Base-by-base conservation (phyloP, 2,888 invertebrate genomes). In the Amiota mariae region DNA sequence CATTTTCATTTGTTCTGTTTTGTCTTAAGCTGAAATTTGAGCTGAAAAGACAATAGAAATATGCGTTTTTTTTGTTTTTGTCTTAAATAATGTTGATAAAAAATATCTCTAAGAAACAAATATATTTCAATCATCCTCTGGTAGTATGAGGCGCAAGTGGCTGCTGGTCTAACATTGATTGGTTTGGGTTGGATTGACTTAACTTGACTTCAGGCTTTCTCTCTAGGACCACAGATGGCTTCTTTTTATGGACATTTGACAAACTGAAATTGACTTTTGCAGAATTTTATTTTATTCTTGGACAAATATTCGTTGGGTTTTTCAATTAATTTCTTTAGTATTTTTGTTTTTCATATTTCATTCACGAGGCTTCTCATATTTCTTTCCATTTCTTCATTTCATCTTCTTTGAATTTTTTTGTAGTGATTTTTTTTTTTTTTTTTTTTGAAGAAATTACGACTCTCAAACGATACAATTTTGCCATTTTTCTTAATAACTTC, bases 11-110 rank as follows among this genome's bases (percentile, higher is more conserved):
- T 48, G 72, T 72, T 36, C 75, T 76, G 78, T 77, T 80, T 84
- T 84, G 85, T 81, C 86, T 87, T 87, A 84, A 87, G 87, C 80
- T 81, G 87, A 85, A 87, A 86, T 84, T 86, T 84, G 85, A 86
- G 87, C 84, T 82, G 81, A 79, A 86, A 86, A 87, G 36, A 36
- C 36, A 36, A 36, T 36, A 36, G 36, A 36, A 36, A 6, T 36
- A 6, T 36, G 36, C 36, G 36, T 36, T 36, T 36, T 24, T 36
- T 36, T 36, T 18, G 4, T 59, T 12, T 76, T 73, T 73, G 76
- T 81, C 76, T 82, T 78, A 85, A 82, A 79, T 85, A 82, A 85
- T 61, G 49, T 70, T 20, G 9, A 36, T 36, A 36, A 36, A 70
- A 63, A 15, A 71, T 61, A 63, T 70, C 12, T 68, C 51, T n/a